Evolutionary conservation across 2,888 invertebrate species (phyloP).

Genomic region (Archips xylosteana): DNA sequence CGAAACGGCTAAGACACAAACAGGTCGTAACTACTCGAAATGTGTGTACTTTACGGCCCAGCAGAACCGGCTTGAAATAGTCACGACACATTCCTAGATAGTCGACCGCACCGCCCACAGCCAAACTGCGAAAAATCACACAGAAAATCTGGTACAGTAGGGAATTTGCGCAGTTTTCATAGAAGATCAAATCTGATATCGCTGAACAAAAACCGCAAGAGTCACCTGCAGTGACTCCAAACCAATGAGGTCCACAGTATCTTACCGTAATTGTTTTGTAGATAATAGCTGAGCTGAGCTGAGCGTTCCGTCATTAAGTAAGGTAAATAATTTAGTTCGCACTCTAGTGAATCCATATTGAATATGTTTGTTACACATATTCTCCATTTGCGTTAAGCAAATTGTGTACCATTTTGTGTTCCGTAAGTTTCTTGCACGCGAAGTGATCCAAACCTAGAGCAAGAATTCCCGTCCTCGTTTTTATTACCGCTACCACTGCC

Average conservation of each 20-base stretch:
- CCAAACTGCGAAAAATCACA: constrained; percentile 22
- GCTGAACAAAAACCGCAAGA: neutral
- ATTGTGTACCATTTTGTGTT: neutral
- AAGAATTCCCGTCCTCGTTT: constrained; percentile 57
- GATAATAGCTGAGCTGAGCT: too few species aligned
- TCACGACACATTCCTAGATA: constrained; percentile 49
- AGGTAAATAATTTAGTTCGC: too few species aligned
- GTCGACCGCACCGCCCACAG: constrained; percentile 41
- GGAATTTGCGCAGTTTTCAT: neutral
- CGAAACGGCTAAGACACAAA: constrained; percentile 25
- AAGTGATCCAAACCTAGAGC: constrained; percentile 47
- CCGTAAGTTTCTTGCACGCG: constrained; percentile 21
- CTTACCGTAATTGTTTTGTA: too few species aligned
- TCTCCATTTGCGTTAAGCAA: too few species aligned
- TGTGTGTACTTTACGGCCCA: constrained; percentile 70
- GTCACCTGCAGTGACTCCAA: neutral
- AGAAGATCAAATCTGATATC: neutral
- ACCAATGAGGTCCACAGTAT: too few species aligned
- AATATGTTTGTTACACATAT: too few species aligned
- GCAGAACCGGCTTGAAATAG: constrained; percentile 55
- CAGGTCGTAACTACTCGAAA: constrained; percentile 60
- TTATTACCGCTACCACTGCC: constrained; percentile 56
- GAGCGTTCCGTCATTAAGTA: too few species aligned
- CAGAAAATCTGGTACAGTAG: constrained; percentile 12
- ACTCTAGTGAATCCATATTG: too few species aligned